Conservation (phyloP, 2,113 vertebrate species). For the Tupaia tana region DNA sequence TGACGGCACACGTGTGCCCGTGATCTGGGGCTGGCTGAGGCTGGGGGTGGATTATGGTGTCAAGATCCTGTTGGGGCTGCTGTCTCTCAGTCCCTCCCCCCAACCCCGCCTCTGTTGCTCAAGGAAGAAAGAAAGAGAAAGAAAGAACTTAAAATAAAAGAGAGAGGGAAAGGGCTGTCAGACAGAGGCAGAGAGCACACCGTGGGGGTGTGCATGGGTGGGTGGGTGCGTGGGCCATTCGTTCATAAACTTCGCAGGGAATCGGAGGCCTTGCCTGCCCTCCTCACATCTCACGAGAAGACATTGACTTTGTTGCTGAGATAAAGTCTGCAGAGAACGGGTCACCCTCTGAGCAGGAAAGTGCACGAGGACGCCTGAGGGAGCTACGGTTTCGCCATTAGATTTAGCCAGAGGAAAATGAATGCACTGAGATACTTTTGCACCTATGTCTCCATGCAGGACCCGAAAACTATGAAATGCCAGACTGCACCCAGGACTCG, state of each 20-base stretch:
- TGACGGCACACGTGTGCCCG: too few species aligned
- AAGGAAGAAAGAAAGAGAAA: too few species aligned
- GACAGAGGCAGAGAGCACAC: background rate
- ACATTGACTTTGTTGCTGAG: background rate
- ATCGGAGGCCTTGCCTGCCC: background rate
- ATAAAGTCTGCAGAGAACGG: background rate
- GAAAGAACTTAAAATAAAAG: too few species aligned
- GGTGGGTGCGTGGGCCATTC: background rate
- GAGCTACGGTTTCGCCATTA: conserved; percentile 46
- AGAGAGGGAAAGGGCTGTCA: background rate
- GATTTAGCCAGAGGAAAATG: conserved; percentile 59
- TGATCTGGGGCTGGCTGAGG: too few species aligned
- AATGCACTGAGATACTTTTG: conserved; percentile 46
- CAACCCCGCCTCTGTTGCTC: too few species aligned
- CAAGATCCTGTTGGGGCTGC: too few species aligned
- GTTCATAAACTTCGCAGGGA: background rate
- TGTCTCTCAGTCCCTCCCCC: too few species aligned
- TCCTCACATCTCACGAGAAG: background rate
- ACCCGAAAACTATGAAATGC: conserved; percentile 56
- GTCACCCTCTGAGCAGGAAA: background rate
- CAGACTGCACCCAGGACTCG: background rate
- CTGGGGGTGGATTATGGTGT: too few species aligned
- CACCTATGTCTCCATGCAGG: background rate
- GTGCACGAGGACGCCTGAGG: background rate
- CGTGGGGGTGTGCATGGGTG: fast-evolving